phyloP scores from a whole-genome alignment of 2,113 vertebrate genomes.

The Ramphastos sulfuratus region DNA sequence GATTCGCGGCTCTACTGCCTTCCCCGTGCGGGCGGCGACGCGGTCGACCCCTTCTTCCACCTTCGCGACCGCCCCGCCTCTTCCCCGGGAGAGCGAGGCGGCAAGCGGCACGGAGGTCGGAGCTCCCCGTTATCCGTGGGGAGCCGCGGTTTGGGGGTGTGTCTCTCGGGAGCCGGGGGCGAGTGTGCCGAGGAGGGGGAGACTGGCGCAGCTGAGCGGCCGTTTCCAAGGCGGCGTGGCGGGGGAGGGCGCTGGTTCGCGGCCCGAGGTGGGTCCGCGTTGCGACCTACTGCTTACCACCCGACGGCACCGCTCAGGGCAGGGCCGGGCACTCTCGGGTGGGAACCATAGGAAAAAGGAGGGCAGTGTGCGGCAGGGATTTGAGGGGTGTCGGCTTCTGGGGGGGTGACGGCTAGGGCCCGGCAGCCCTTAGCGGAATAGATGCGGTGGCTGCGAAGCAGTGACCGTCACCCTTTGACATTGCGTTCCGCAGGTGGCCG shows the following conservation, averaged over 20 bases:
- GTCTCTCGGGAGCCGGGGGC: background rate
- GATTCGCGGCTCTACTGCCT: background rate
- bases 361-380: background rate
- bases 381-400: rapidly evolving
- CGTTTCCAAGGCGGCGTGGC: background rate
- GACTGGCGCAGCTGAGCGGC: background rate
- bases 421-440: background rate
- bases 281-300: too few species aligned
- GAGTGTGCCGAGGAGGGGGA: background rate
- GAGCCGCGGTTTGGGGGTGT: background rate
- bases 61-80: background rate
- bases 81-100: background rate
- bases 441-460: background rate
- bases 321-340: too few species aligned
- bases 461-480: background rate
- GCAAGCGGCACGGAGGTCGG: background rate
- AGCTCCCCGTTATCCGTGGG: background rate
- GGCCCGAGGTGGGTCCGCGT: rapidly evolving
- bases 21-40: background rate
- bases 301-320: background rate
- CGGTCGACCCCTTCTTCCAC: background rate
- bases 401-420: background rate
- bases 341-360: rapidly evolving
- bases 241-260: background rate
- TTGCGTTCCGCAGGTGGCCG: background rate